Evolutionary conservation across 2,113 vertebrate species (phyloP).

Genomic region (Axis porcinus): DNA sequence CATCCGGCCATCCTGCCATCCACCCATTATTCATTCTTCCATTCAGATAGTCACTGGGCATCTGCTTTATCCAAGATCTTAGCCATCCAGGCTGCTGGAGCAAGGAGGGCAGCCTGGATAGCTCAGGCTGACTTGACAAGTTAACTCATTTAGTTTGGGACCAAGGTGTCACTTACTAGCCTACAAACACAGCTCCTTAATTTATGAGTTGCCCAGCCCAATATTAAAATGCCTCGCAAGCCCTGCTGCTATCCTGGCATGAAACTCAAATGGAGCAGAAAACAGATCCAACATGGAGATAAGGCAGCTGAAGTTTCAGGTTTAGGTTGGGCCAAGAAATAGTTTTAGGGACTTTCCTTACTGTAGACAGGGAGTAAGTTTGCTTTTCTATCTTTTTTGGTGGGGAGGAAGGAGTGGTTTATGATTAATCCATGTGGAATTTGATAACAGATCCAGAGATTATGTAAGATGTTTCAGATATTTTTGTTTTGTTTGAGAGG

Average conservation of each 20-base stretch:
- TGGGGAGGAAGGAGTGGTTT: neutral
- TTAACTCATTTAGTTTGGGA: neutral
- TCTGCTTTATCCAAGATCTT: neutral
- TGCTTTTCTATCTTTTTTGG: neutral
- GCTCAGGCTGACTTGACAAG: neutral
- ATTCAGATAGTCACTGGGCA: neutral
- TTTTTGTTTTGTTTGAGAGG: neutral
- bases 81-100: neutral
- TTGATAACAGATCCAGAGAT: neutral
- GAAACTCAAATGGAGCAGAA: slow-evolving; percentile 1
- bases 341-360: slow-evolving; percentile 53
- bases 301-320: slow-evolving; percentile 33
- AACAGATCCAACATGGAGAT: slow-evolving; percentile 42
- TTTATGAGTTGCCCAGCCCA: neutral
- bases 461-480: slow-evolving; percentile 31
- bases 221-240: neutral
- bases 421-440: slow-evolving; percentile 36
- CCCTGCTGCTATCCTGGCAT: neutral
- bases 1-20: neutral
- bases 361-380: neutral
- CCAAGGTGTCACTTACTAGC: neutral
- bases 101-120: neutral
- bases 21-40: neutral
- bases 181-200: neutral
- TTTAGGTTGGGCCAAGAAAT: neutral